Conservation (phyloP, 2,797 vertebrate species). For the Sebastes hubbsi region DNA sequence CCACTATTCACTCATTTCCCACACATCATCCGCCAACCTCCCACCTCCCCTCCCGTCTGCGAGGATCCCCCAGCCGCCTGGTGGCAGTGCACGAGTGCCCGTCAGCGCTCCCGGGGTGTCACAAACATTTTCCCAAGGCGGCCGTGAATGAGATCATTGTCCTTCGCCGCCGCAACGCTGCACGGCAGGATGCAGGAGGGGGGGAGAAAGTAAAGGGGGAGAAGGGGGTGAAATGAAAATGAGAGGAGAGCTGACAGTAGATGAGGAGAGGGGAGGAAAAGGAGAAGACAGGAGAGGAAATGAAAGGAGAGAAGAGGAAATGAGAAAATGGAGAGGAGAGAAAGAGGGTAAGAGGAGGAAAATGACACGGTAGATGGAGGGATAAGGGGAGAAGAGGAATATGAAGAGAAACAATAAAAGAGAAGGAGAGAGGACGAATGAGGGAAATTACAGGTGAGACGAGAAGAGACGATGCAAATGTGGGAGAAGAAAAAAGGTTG, state of each 20-base stretch:
- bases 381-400: neutral
- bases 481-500: neutral
- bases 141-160: conserved; percentile 68
- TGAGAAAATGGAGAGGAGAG: neutral
- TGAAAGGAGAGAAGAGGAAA: neutral
- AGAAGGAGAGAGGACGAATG: neutral
- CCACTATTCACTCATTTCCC: conserved; percentile 17
- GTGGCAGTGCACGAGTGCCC: conserved; percentile 52
- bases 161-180: conserved; percentile 29
- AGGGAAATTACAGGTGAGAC: neutral
- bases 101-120: conserved; percentile 35
- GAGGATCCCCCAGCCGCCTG: conserved; percentile 14
- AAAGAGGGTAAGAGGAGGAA: neutral
- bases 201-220: neutral
- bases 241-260: neutral
- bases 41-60: no score
- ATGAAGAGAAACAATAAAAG: neutral
- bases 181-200: neutral
- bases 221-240: neutral
- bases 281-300: neutral
- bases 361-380: neutral
- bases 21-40: conserved; percentile 12
- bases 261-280: neutral
- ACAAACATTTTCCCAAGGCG: conserved; percentile 64
- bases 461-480: neutral